Evolutionary conservation across 2,888 invertebrate genomes (phyloP).

Genomic region (Hypsopygia costalis): DNA sequence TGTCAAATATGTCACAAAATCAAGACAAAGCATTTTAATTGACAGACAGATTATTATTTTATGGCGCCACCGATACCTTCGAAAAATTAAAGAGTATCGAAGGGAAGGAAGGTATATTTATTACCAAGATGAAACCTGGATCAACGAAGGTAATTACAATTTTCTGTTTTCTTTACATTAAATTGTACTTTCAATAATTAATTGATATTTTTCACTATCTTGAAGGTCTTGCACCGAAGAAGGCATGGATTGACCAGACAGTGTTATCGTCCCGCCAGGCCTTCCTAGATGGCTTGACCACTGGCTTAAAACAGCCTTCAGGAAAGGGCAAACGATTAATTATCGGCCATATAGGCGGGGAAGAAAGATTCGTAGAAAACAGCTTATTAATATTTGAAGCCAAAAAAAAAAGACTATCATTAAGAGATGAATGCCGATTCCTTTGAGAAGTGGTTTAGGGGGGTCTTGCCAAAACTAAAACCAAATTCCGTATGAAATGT

Average conservation of each 20-base stretch:
- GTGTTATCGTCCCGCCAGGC: constrained; percentile 13
- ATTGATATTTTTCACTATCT: constrained; percentile 14
- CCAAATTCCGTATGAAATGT: no score
- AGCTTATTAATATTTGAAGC: constrained; percentile 20
- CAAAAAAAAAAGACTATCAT: constrained; percentile 25
- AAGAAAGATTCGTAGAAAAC: constrained; percentile 21
- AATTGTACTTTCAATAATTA: constrained; percentile 14
- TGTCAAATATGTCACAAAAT: background rate
- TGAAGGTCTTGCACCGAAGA: no score
- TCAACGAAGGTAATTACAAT: constrained; percentile 18
- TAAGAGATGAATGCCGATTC: constrained; percentile 18
- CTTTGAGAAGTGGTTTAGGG: constrained; percentile 22
- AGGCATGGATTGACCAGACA: no score
- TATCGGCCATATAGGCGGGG: constrained; percentile 19
- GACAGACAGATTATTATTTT: background rate
- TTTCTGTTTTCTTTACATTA: constrained; percentile 17
- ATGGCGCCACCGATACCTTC: constrained; percentile 5
- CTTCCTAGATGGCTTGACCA: constrained; percentile 16
- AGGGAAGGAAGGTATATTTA: constrained; percentile 16
- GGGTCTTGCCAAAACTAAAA: constrained; percentile 18
- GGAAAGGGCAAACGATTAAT: constrained; percentile 22
- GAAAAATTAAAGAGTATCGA: constrained; percentile 8
- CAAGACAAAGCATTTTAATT: constrained; percentile 3
- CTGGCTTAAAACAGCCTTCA: constrained; percentile 15
- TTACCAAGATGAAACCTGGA: constrained; percentile 19